Evolutionary conservation across 2,113 vertebrate species (phyloP).

Genomic region (Lampris incognitus): DNA sequence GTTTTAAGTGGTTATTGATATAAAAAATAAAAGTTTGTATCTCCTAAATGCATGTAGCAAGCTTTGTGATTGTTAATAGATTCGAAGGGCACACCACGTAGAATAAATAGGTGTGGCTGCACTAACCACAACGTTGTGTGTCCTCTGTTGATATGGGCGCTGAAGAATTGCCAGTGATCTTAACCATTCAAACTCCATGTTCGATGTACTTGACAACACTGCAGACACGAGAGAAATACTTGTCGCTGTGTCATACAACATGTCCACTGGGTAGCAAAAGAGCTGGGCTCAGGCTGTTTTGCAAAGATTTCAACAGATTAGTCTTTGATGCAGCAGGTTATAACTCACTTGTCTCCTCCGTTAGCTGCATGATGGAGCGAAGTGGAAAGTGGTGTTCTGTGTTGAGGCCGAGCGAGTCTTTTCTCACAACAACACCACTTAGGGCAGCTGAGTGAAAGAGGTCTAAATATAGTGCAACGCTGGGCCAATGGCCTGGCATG

Average conservation of each 20-base stretch:
- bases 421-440: slow-evolving; percentile 55
- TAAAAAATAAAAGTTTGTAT: too few species aligned
- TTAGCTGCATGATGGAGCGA: slow-evolving; percentile 43
- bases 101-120: slow-evolving; percentile 63
- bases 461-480: slow-evolving; percentile 71
- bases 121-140: slow-evolving; percentile 62
- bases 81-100: slow-evolving; percentile 16
- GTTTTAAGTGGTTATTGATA: too few species aligned
- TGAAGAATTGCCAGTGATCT: slow-evolving; percentile 53
- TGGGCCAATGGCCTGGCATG: slow-evolving; percentile 36
- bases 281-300: slow-evolving; percentile 33
- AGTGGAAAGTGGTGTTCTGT: slow-evolving; percentile 49
- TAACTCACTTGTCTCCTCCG: slow-evolving; percentile 17
- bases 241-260: slow-evolving; percentile 49
- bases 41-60: neutral
- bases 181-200: slow-evolving; percentile 35
- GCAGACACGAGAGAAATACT: neutral
- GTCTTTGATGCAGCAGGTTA: slow-evolving; percentile 34
- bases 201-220: slow-evolving; percentile 8
- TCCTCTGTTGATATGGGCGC: slow-evolving; percentile 54
- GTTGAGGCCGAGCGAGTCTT: slow-evolving; percentile 44
- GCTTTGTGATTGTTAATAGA: slow-evolving; percentile 14
- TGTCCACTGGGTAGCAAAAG: slow-evolving; percentile 37
- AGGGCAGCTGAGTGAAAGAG: slow-evolving; percentile 48
- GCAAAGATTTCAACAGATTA: slow-evolving; percentile 21